Percentiles rank a stretch among this genome's conserved stretches.
phyloP scores from a whole-genome alignment of 2,113 vertebrate genomes.

The Recurvirostra avosetta region DNA sequence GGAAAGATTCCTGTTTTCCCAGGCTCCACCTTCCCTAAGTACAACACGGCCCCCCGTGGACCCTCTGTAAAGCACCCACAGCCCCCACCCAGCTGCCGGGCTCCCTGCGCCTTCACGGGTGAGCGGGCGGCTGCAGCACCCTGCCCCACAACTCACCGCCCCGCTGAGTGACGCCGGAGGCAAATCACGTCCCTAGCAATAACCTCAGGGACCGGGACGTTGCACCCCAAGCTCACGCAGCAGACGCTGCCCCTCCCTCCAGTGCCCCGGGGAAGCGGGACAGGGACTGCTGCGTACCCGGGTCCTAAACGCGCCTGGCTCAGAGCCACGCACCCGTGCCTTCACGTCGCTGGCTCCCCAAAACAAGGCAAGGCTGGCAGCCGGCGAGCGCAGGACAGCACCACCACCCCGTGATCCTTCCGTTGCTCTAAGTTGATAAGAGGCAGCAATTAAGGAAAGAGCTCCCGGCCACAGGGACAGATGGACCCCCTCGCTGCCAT shows the following conservation, averaged over 20 bases:
- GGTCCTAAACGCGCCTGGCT: not conserved
- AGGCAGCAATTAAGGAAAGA: not conserved
- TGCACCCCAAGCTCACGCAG: not conserved
- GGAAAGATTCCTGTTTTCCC: not conserved
- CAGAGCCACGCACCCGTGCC: fast-evolving
- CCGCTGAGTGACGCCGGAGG: not conserved
- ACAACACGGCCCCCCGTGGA: not conserved
- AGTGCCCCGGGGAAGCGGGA: fast-evolving
- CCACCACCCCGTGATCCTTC: fast-evolving
- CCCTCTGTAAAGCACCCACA: not conserved
- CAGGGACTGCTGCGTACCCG: fast-evolving
- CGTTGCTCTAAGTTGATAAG: not conserved
- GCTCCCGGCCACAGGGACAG: not conserved
- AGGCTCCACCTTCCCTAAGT: not conserved
- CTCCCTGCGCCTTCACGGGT: not conserved
- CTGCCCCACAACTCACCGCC: not conserved
- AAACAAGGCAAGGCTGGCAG: not conserved
- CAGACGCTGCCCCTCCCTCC: not conserved
- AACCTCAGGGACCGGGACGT: not conserved
- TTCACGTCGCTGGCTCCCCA: not conserved
- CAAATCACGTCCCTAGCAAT: not conserved
- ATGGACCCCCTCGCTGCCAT: not conserved
- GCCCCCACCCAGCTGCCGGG: not conserved
- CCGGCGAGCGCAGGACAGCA: not conserved
- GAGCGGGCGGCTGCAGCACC: fast-evolving